Base-by-base conservation (phyloP, 53 echinoderm and acorn worm species). In the Paracentrotus lividus region DNA sequence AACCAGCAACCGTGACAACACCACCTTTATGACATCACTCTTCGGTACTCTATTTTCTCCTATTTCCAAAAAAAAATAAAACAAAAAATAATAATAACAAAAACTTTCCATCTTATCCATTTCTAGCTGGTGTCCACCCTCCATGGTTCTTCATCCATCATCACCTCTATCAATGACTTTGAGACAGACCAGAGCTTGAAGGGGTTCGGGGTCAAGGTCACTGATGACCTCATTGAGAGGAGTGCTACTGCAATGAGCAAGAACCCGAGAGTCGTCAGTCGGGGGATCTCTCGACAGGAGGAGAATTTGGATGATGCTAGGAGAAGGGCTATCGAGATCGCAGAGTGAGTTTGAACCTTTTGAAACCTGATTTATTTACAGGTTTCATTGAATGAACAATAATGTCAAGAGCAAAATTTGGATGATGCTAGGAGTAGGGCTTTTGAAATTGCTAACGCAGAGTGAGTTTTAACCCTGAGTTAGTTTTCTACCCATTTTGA, bases 231-330 rank as follows among this genome's bases (percentile, higher is more conserved):
- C 88, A 88, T 99, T 2, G 99, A 99, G 86, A 75, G 98, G 34
- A 95, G 96, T 43, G 98, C 98, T 29, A 98, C 98, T 1, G 96
- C 95, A 49, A 96, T 98, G 96, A 98, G 98, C 56, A 92, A 94
- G 38, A 98, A 98, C 66, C 94, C 93, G 26, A 89, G 97, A 61
- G 95, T 98, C 14, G 96, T 96, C 1, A 96, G 96, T 87, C 94
- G 97, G 8, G 85, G 95, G 29, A 95, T 92, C 51, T 98, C 98
- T 2, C 86, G 94, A 65, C 90, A 95, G 66, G 94, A 65, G 36
- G 97, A 97, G 24, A 89, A 95, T 59, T 53, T 98, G 94, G 98
- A 97, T 66, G 95, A 93, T 55, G 96, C 98, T 0, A 94, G 98
- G 93, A 94, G 88, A 26, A 93, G 96, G 43, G 98, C 98, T 34